A percentile compares a stretch with the other conserved stretches of the same genome.
Conservation (phyloP, 2,888 invertebrate genomes). For the Seira ritae region DNA sequence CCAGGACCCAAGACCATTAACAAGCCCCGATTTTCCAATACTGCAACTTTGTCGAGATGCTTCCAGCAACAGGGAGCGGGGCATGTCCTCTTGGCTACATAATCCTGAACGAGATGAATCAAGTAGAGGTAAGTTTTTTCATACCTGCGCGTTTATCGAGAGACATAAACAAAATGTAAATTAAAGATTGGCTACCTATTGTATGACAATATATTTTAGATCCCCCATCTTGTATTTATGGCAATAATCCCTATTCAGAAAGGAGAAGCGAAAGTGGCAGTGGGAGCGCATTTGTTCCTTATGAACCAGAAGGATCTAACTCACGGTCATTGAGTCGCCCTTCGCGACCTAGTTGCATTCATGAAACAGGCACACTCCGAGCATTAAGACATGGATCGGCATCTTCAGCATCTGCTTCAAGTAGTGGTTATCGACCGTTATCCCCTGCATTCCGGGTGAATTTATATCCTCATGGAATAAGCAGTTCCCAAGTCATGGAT, state of each 20-base stretch:
- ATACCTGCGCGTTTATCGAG: too few species aligned
- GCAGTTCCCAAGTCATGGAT: conserved; percentile 57
- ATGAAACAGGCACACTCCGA: conserved; percentile 21
- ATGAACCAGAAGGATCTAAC: conserved; percentile 20
- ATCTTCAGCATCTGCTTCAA: neutral
- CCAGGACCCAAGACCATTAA: conserved; percentile 25
- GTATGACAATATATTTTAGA: too few species aligned
- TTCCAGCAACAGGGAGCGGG: neutral
- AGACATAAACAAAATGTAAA: too few species aligned
- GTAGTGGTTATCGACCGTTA: neutral
- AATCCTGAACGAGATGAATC: neutral
- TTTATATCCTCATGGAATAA: conserved; percentile 44
- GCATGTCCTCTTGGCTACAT: neutral
- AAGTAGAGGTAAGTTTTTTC: too few species aligned
- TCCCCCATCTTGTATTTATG: too few species aligned
- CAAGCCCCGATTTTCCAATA: conserved; percentile 61
- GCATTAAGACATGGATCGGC: neutral
- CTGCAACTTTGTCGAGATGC: conserved; percentile 28
- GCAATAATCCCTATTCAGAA: too few species aligned
- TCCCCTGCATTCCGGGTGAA: conserved; percentile 45
- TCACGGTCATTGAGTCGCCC: conserved; percentile 30
- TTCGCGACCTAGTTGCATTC: conserved; percentile 51
- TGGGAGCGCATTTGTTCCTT: conserved; percentile 45
- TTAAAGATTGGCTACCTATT: too few species aligned
- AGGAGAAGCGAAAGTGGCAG: neutral